Evolutionary conservation across 2,888 invertebrate genomes (phyloP), one percentile per base, ranked within the genome.

Genomic region (Geotrupes spiniger): DNA sequence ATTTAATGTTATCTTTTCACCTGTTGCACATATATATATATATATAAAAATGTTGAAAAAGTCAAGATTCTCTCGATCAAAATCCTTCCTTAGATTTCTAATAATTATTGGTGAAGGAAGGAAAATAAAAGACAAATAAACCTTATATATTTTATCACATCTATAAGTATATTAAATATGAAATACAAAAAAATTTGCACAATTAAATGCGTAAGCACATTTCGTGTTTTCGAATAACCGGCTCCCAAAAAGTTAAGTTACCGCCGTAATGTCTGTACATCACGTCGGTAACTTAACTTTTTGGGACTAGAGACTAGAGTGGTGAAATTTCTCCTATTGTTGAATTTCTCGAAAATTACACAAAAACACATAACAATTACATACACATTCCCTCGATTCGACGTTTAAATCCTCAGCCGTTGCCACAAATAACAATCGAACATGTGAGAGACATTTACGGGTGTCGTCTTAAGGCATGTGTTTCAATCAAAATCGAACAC

Each of bases 381-480:
- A 29, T 29, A 12, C 29, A 29, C 12, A 29, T 29, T 29, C 12
- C 29, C 12, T n/a, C n/a, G n/a, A n/a, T n/a, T n/a, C 36, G 12
- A 16, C 14, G 14, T 12, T 14, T 15, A 36, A 36, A 21, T 6
- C 21, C 21, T 21, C 6, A 21, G 21, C 21, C 6, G 6, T 21
- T 21, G 6, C 3, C 6, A 4, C 21, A 21, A 21, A 6, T n/a
- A 21, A 33, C 33, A 33, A 8, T 33, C 33, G 14, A 33, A 33
- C 14, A 8, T 33, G 33, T 9, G 9, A 33, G 29, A 29, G 12
- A 33, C 9, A 33, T 33, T 33, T 29, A 21, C 21, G 21, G 6
- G 21, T 21, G 16, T n/a, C n/a, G n/a, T 39, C 9, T 39, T 36
- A 49, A 49, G 49, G 49, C 49, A 43, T 49, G 39, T 38, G n/a